Conservation (phyloP, 2,888 invertebrate genomes). For the Dicranocentrus wangi region DNA sequence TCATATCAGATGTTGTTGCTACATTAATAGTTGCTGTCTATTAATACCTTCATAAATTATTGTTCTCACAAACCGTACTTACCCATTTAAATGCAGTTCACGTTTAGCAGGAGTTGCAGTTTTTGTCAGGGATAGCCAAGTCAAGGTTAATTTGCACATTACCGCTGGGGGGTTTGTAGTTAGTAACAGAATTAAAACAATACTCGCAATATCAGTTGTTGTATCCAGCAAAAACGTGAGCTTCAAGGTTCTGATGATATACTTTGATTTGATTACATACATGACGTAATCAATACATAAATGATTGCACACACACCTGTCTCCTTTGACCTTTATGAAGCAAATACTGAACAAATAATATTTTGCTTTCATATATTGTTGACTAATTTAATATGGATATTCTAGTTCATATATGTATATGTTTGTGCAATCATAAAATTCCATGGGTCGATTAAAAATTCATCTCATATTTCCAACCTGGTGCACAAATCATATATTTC, state of each 20-base stretch:
- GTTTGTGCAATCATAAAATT: not conserved
- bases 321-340: slow-evolving; percentile 2
- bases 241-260: slow-evolving; percentile 5
- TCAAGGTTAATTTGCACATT: no score
- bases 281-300: not conserved
- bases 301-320: not conserved
- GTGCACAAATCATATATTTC: not conserved
- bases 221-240: not conserved
- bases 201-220: no score
- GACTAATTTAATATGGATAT: not conserved
- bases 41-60: no score
- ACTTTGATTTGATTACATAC: slow-evolving; percentile 15
- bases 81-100: no score
- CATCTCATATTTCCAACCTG: not conserved
- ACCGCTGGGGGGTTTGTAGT: no score
- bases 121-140: no score
- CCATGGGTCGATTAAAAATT: not conserved
- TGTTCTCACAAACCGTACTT: no score
- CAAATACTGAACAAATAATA: not conserved
- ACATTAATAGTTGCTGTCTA: no score
- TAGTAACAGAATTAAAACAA: no score
- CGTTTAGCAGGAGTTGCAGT: no score
- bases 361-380: not conserved
- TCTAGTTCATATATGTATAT: not conserved
- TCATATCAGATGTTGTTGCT: no score